Conservation (phyloP, 2,113 vertebrate genomes). For the Theropithecus gelada region DNA sequence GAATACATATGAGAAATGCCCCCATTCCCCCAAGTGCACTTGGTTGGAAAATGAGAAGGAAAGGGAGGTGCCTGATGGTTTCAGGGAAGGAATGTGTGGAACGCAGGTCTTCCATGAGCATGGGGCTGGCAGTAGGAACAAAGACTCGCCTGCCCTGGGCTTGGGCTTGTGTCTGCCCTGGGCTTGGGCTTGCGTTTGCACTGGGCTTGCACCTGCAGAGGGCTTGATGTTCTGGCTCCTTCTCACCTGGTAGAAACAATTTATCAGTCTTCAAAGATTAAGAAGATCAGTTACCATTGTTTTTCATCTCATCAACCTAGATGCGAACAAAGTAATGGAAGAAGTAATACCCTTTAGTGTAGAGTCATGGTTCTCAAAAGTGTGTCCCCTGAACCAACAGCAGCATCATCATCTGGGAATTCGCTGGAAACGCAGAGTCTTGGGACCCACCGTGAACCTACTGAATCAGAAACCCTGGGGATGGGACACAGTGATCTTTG, state of each 20-base stretch:
- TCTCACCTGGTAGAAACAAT: neutral
- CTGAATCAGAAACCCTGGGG: neutral
- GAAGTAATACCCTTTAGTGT: neutral
- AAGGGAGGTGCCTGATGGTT: neutral
- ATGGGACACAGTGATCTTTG: neutral
- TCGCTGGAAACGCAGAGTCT: neutral
- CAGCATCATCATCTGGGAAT: neutral
- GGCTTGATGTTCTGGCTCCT: neutral
- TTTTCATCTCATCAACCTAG: neutral
- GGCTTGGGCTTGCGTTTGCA: neutral
- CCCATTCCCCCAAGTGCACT: neutral
- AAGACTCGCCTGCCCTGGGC: neutral
- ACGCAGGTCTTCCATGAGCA: neutral
- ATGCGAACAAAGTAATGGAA: neutral
- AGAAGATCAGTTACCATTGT: neutral
- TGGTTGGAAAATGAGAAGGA: slow-evolving; percentile 45
- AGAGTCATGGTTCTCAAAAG: neutral
- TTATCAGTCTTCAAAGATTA: neutral
- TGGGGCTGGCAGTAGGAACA: neutral
- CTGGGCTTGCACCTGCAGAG: too few relatives aligned
- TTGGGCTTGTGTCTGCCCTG: too few relatives aligned
- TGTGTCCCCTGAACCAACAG: neutral
- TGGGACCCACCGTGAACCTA: too few relatives aligned
- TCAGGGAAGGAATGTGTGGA: slow-evolving; percentile 13
- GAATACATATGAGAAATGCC: neutral